Evolutionary conservation across 2,797 vertebrate genomes (phyloP), one percentile per base, ranked within the genome.

Genomic region (Paratrypauchen microcephalus): DNA sequence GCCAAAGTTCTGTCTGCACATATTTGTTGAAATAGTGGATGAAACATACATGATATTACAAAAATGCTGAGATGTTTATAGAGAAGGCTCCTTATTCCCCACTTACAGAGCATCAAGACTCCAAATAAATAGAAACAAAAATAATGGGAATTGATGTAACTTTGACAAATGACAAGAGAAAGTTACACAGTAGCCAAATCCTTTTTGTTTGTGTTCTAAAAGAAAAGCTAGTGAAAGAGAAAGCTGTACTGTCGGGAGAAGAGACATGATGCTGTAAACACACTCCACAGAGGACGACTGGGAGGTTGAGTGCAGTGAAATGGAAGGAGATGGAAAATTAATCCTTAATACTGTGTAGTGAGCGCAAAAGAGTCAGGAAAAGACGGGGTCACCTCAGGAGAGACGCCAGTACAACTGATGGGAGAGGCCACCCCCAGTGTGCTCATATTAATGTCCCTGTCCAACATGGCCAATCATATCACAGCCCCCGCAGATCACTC

Each of bases 381-480:
- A 71, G 71, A 66, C 70, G 68, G 80, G 79, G 73, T 87, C 82
- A 89, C 80, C 71, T 78, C 73, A 80, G 84, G 86, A 85, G 78
- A 80, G 81, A 83, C 68, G 68, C 74, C 80, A 88, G 75, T 76
- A 62, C 18, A 76, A 71, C 76, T 77, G 83, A 65, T 60, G 58
- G 75, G 71, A 71, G 69, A 65, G 52, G 26, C 63, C 55, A 58
- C 67, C 28, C 82, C 79, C 32, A 62, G 73, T 36, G 72, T 4
- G 78, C 72, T 85, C 71, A 72, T 80, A 87, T 91, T 82, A 87
- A 81, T 73, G 75, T 84, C 72, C 65, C 78, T 86, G 90, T 82
- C 78, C 41, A 86, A 81, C 72, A 83, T 69, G 70, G 78, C 87
- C 86, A 88, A 80, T 82, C 87, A 88, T 74, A 77, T 88, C 77